Evolutionary conservation across 1,140 invertebrate genomes (phyloP).

Genomic region (Bombus consobrinus): DNA sequence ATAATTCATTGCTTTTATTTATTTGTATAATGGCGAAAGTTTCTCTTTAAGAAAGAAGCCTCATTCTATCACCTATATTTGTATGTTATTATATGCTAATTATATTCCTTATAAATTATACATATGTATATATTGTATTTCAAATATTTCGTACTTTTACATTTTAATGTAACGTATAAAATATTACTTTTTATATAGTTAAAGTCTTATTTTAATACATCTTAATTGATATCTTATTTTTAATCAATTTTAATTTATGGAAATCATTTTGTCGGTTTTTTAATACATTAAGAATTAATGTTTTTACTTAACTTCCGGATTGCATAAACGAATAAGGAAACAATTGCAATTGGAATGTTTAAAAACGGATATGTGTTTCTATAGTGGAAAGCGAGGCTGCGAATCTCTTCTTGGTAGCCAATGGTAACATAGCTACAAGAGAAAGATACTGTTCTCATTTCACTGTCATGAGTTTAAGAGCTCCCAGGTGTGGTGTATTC

Average conservation of each 20-base stretch:
- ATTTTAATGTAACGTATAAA: neutral
- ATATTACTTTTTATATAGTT: neutral
- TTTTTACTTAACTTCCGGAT: neutral
- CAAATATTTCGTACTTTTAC: neutral
- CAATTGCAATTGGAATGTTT: neutral
- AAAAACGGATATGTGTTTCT: constrained; percentile 6
- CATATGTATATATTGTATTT: neutral
- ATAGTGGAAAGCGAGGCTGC: constrained; percentile 9
- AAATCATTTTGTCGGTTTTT: neutral
- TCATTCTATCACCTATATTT: neutral
- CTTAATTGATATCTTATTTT: neutral
- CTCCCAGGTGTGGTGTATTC: constrained; percentile 42
- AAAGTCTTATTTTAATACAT: neutral
- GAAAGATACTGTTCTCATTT: constrained; percentile 41
- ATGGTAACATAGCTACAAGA: neutral
- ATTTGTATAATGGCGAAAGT: neutral
- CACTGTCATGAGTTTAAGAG: neutral
- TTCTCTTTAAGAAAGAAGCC: neutral
- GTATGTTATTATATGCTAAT: constrained; percentile 9
- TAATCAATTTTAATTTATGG: neutral
- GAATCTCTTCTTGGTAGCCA: neutral
- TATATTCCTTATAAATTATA: neutral
- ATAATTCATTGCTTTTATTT: constrained; percentile 17
- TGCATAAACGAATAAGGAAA: neutral
- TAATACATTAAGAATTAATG: neutral